Evolutionary conservation across 2,888 invertebrate genomes (phyloP).

Genomic region (Synanthedon andrenaeformis): DNA sequence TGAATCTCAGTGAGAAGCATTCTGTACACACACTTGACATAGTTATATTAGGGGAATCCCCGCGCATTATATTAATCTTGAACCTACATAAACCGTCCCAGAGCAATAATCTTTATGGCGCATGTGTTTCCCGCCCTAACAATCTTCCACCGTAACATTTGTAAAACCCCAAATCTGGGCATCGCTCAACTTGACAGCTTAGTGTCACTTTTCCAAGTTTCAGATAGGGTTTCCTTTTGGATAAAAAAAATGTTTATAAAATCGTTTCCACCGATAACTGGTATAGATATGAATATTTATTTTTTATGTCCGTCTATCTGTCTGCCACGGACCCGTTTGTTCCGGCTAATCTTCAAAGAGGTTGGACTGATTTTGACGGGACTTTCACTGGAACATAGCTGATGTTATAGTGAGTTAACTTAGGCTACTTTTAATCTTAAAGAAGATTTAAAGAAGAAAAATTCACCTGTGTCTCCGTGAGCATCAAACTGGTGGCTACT

Average conservation of each 20-base stretch:
- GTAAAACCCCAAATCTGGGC: conserved; percentile 43
- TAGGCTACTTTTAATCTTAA: no score
- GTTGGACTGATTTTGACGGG: no score
- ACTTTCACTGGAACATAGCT: no score
- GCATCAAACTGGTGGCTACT: conserved; percentile 96
- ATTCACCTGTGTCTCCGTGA: conserved; percentile 96
- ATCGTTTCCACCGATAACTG: no score
- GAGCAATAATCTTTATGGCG: conserved; percentile 46
- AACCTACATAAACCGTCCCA: conserved; percentile 39
- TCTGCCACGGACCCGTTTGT: no score
- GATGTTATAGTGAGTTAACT: no score
- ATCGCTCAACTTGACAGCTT: conserved; percentile 46
- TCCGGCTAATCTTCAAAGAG: no score
- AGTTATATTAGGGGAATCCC: background rate
- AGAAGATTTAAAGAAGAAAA: background rate
- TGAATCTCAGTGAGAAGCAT: background rate
- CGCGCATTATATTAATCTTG: conserved; percentile 29
- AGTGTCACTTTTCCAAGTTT: conserved; percentile 44
- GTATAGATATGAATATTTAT: no score
- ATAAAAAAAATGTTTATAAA: conserved; percentile 1
- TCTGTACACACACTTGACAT: background rate
- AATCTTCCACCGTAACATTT: conserved; percentile 25
- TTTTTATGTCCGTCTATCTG: no score
- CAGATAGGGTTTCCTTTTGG: conserved; percentile 40
- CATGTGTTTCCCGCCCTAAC: background rate